A percentile compares a stretch with the other conserved stretches of the same genome.
phyloP scores from a whole-genome alignment of 2,113 vertebrate genomes.

The Sinocyclocheilus maitianheensis region DNA sequence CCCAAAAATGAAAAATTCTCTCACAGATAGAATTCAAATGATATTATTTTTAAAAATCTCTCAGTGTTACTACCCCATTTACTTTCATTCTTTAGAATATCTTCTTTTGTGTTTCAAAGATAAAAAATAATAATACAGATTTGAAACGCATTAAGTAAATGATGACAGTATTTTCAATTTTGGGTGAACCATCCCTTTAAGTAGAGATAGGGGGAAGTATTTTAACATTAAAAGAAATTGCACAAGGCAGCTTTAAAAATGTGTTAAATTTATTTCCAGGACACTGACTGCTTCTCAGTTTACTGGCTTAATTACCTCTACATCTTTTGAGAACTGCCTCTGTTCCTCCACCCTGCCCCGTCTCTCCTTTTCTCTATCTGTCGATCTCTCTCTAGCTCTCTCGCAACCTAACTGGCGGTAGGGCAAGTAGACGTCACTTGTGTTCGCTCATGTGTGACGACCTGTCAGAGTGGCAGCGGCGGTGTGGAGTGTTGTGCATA shows the following conservation, averaged over 20 bases:
- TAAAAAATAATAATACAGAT: background rate
- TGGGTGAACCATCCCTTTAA: background rate
- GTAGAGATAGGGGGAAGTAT: background rate
- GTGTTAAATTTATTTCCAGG: background rate
- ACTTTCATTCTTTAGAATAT: background rate
- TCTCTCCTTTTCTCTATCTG: constrained; percentile 43
- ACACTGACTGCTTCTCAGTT: constrained; percentile 7
- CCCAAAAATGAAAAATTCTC: background rate
- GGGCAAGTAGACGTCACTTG: constrained; percentile 69
- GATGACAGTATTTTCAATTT: background rate
- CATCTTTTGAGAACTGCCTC: constrained; percentile 28
- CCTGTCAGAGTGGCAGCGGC: constrained; percentile 80
- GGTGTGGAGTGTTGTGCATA: constrained; percentile 47
- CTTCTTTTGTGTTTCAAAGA: background rate
- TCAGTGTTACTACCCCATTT: background rate
- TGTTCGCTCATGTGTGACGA: constrained; percentile 80
- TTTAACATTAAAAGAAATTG: background rate
- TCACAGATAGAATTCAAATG: no score
- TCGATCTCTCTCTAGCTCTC: constrained; percentile 42
- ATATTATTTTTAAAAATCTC: background rate
- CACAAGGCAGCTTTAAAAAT: background rate
- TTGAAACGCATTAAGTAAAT: background rate
- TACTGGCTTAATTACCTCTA: constrained; percentile 8
- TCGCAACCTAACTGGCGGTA: constrained; percentile 65
- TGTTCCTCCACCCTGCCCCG: constrained; percentile 33